Evolutionary conservation across 2,113 vertebrate genomes (phyloP).

Genomic region (Zonotrichia leucophrys): DNA sequence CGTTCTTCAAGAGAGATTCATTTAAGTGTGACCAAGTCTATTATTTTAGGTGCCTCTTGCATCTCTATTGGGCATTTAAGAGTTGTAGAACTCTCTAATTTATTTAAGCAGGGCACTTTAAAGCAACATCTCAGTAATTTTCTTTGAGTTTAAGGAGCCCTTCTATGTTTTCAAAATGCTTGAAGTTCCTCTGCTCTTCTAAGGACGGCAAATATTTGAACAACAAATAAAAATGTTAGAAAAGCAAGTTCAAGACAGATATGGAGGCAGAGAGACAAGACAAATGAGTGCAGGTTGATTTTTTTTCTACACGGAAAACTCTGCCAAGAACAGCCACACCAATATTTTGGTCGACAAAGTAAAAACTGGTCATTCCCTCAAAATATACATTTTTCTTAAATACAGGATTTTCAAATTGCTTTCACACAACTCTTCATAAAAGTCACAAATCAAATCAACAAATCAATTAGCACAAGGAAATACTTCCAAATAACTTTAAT

Average conservation of each 20-base stretch:
- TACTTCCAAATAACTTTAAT: background rate
- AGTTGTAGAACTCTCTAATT: constrained; percentile 76
- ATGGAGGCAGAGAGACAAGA: background rate
- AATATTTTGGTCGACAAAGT: background rate
- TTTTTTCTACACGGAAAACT: background rate
- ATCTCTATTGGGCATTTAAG: constrained; percentile 65
- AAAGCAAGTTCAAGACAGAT: background rate
- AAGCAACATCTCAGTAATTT: constrained; percentile 62
- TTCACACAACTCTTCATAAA: background rate
- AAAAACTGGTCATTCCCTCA: background rate
- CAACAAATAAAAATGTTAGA: constrained; percentile 38
- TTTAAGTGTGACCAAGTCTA: constrained; percentile 76
- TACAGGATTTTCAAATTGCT: background rate
- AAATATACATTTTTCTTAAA: background rate
- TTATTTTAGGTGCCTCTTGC: constrained; percentile 64
- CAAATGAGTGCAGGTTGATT: background rate
- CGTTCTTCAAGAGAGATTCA: constrained; percentile 68
- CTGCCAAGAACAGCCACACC: background rate
- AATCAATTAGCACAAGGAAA: background rate
- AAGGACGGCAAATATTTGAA: constrained; percentile 72
- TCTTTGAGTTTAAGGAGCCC: constrained; percentile 63
- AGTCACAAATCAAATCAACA: background rate
- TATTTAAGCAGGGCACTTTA: constrained; percentile 71
- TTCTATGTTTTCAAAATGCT: constrained; percentile 70
- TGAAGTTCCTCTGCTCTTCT: constrained; percentile 64